These are phyloP conservation scores for Drosophila triauraria DNA, from an alignment of 1,140 invertebrate genomes.

Conservation along the genomic window DNA sequence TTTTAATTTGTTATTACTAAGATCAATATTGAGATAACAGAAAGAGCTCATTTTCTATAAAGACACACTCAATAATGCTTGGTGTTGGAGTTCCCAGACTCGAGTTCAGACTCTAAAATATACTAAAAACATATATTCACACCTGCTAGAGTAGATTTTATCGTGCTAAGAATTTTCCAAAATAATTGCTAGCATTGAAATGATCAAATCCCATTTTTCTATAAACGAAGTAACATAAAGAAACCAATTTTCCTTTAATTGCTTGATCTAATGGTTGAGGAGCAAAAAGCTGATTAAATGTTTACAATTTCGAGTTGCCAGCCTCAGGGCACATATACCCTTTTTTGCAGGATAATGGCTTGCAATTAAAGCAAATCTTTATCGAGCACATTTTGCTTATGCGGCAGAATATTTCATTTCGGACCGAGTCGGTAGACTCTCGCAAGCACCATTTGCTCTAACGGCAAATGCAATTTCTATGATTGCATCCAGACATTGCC, in stretches of 20 bases:
- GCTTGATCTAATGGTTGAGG: background rate
- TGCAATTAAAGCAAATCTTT: conserved; percentile 50
- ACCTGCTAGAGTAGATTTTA: background rate
- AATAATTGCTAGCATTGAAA: background rate
- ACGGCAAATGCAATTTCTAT: conserved; percentile 75
- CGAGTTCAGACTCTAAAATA: too few species aligned
- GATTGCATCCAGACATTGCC: conserved; percentile 57
- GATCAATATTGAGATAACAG: background rate
- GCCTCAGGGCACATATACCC: conserved; percentile 1
- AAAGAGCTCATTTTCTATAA: too few species aligned
- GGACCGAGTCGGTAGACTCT: conserved; percentile 1
- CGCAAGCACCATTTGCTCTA: conserved; percentile 59
- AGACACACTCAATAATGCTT: too few species aligned
- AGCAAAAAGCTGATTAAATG: conserved; percentile 19
- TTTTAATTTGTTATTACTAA: too few species aligned
- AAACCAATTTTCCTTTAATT: conserved; percentile 10
- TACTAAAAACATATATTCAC: background rate
- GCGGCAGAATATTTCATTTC: conserved; percentile 45
- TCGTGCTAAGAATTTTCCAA: background rate
- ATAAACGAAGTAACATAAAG: background rate
- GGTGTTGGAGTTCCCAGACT: too few species aligned
- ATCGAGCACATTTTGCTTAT: conserved; percentile 37
- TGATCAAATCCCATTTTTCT: background rate
- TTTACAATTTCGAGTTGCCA: conserved; percentile 6
- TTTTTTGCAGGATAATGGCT: conserved; percentile 24